Conservation (phyloP, 2,888 invertebrate genomes). For the Dynastes tityus region DNA sequence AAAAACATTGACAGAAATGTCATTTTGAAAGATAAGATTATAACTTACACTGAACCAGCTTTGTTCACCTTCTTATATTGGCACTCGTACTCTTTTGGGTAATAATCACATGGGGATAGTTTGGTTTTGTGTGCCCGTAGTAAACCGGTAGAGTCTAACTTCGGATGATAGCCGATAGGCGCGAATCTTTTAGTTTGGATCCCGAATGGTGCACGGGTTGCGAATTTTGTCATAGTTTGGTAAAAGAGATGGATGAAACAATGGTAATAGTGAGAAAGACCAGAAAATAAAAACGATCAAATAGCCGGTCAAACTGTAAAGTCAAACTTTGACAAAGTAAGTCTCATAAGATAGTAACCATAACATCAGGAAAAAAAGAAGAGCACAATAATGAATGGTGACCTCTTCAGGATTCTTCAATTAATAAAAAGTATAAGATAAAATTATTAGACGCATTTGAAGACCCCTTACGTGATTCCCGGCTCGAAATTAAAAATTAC, state of each 20-base stretch:
- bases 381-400: no score
- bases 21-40: background rate
- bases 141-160: constrained; percentile 55
- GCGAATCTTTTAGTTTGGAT: constrained; percentile 57
- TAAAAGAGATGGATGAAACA: no score
- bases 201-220: constrained; percentile 55
- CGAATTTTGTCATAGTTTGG: constrained; percentile 12
- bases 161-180: constrained; percentile 60
- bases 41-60: constrained; percentile 48
- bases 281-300: background rate
- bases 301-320: background rate
- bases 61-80: constrained; percentile 52
- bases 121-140: constrained; percentile 48
- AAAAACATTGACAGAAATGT: background rate
- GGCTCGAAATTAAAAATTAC: no score
- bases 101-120: constrained; percentile 58
- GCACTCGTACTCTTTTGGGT: constrained; percentile 52
- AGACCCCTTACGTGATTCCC: no score
- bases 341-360: no score
- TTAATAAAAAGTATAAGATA: no score
- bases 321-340: background rate
- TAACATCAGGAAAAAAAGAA: no score
- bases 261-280: no score
- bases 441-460: no score
- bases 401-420: no score